Evolutionary conservation across 1,140 invertebrate species (phyloP), one percentile per base, ranked within the genome.

Genomic region (Polypedilum vanderplanki): DNA sequence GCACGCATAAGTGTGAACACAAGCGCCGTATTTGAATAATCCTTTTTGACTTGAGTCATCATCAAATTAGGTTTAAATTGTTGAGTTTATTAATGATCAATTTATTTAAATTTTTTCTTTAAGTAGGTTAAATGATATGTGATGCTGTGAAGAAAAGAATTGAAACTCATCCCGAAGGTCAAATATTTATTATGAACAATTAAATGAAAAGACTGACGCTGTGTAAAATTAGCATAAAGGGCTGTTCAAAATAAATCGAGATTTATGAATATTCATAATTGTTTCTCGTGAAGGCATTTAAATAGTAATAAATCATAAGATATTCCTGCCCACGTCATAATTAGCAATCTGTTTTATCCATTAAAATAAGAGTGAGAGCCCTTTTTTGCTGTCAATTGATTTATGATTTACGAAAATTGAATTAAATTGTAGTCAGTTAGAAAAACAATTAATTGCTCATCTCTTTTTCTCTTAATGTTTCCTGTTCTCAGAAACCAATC

Each of bases 321-420:
- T 1, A 57, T 15, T 46, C 41, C 46, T n/a, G 46, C 46, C 12
- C n/a, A 12, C 17, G 18, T 70, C 65, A 70, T 70, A 70, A 70
- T 70, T 70, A 70, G 65, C 65, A 57, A 70, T 70, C 65, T 70
- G 65, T 18, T 70, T 70, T 70, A 22, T n/a, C 20, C n/a, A 70
- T 70, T 70, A 70, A 70, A n/a, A 8, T 46, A 1, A 10, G 9
- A 46, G 9, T 46, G 41, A 57, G 12, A 57, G n/a, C n/a, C n/a
- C 10, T 57, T 15, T n/a, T 57, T n/a, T 70, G 17, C 65, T 33
- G 65, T 20, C 17, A 70, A 70, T 70, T 70, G 65, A 70, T 70
- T 70, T 70, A 70, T 20, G 65, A 22, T 18, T 18, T 12, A 17
- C 46, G 46, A 70, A 18, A 70, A 70, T 18, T 70, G 18, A 70